These are phyloP conservation scores for Latrodectus geometricus DNA, from an alignment of 1,140 invertebrate genomes.

Conservation along the genomic window DNA sequence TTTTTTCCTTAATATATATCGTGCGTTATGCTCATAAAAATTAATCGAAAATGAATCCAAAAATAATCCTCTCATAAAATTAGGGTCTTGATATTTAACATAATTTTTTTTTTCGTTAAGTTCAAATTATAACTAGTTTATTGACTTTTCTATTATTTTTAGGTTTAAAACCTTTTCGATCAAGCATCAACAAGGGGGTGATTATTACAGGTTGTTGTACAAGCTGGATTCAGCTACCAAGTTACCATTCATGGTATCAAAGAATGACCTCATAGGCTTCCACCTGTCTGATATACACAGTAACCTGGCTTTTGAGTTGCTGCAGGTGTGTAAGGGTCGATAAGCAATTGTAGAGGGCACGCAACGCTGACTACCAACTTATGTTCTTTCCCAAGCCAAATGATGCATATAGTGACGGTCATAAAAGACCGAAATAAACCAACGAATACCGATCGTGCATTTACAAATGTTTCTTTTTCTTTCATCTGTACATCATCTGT, in stretches of 20 bases:
- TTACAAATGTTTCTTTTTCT: no score
- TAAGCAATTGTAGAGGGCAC: conserved; percentile 43
- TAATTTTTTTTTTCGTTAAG: no score
- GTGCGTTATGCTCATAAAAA: no score
- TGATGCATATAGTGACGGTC: not conserved
- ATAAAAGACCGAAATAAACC: conserved; percentile 5
- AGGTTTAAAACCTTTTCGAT: not conserved
- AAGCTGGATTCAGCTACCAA: not conserved
- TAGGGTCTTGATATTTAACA: no score
- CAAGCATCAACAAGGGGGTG: not conserved
- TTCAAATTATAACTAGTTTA: no score
- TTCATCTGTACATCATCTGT: no score
- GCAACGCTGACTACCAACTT: conserved; percentile 33
- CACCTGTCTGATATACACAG: conserved; percentile 32
- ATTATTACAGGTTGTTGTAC: not conserved
- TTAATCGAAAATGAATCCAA: no score
- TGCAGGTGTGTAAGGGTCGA: conserved; percentile 25
- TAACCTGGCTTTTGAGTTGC: conserved; percentile 15
- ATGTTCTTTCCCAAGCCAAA: conserved; percentile 28
- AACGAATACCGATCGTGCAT: conserved; percentile 9
- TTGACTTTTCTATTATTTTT: not conserved
- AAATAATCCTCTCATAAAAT: no score
- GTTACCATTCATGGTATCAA: conserved; percentile 27
- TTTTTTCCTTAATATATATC: no score
- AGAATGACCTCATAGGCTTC: conserved; percentile 48